phyloP scores from a whole-genome alignment of 2,888 invertebrate species.

The Drosophila kokeensis region DNA sequence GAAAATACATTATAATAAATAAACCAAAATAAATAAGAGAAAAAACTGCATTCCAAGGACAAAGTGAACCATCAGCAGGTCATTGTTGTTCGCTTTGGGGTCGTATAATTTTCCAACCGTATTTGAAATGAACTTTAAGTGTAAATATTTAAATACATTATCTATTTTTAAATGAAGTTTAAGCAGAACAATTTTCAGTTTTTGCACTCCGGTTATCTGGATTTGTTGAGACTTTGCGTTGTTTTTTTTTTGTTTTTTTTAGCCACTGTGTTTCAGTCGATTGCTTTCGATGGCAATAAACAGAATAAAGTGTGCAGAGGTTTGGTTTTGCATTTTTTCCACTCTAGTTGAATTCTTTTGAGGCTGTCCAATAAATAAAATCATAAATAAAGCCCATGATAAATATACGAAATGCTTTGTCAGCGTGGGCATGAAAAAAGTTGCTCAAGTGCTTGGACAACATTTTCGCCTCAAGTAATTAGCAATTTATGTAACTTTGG shows the following conservation, averaged over 20 bases:
- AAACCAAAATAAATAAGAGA: not conserved
- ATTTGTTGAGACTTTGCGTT: not conserved
- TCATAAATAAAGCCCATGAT: conserved; percentile 41
- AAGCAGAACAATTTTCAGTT: not conserved
- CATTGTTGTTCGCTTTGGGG: not conserved
- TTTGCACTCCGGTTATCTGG: not conserved
- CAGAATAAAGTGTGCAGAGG: conserved; percentile 11
- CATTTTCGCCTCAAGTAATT: conserved; percentile 61
- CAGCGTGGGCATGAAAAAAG: conserved; percentile 12
- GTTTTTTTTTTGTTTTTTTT: conserved; percentile 4
- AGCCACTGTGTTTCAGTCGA: conserved; percentile 52
- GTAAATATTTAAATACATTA: not conserved
- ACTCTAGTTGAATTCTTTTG: conserved; percentile 29
- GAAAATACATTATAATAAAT: not conserved
- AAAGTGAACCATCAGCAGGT: not conserved
- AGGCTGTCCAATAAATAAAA: conserved; percentile 19
- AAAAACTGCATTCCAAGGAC: not conserved
- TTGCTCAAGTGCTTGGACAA: conserved; percentile 25
- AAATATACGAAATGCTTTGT: conserved; percentile 60
- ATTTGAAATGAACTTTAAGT: not conserved
- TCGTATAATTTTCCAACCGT: not conserved
- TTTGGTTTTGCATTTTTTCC: conserved; percentile 26
- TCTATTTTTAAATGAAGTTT: not conserved
- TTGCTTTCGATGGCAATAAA: conserved; percentile 31
- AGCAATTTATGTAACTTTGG: conserved; percentile 71